Conservation (phyloP, 2,888 invertebrate species). For the Polyploca ridens region DNA sequence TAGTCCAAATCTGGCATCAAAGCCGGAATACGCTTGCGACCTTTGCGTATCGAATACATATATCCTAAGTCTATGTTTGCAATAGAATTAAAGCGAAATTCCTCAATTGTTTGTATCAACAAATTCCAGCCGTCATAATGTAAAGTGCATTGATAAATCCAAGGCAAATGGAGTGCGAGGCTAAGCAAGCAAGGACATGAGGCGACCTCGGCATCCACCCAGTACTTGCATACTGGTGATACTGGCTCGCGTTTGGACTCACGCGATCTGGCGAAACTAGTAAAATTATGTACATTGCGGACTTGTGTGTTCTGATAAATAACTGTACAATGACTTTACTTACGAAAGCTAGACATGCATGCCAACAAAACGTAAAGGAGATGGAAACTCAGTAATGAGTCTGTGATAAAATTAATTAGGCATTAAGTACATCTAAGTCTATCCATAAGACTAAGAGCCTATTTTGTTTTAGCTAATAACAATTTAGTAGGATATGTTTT, state of each 20-base stretch:
- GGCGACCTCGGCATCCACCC: constrained; percentile 31
- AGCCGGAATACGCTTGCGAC: no score
- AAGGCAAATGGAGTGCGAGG: constrained; percentile 38
- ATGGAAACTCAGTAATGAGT: no score
- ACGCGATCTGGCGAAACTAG: constrained; percentile 17
- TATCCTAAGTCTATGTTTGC: neutral
- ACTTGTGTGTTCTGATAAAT: neutral
- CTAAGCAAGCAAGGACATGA: constrained; percentile 36
- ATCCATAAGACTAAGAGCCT: no score
- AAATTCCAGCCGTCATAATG: constrained; percentile 22
- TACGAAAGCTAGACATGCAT: no score
- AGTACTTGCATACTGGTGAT: constrained; percentile 17
- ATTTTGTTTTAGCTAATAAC: no score
- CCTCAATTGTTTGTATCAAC: constrained; percentile 19
- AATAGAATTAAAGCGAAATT: neutral
- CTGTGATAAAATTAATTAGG: no score
- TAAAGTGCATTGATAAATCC: constrained; percentile 41
- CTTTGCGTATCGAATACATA: no score
- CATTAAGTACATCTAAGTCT: no score
- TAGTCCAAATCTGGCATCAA: no score
- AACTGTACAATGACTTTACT: neutral
- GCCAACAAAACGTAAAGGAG: no score
- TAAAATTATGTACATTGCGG: neutral
- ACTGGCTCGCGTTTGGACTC: constrained; percentile 14
- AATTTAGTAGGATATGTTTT: no score